Conservation (phyloP, 2,113 vertebrate species). For the Poicephalus gulielmi region DNA sequence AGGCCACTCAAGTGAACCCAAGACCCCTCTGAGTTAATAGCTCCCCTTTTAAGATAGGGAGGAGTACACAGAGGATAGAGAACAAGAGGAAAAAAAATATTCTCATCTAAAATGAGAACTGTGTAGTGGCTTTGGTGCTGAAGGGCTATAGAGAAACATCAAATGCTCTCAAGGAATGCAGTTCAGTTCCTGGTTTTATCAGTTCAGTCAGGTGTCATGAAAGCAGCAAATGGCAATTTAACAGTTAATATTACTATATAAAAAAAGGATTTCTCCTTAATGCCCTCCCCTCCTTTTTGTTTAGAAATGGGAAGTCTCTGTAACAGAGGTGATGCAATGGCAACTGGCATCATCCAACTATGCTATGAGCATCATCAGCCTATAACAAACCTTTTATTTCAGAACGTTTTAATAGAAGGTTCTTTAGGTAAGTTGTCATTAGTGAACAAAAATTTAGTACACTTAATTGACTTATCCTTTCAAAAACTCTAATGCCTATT, state of each 20-base stretch:
- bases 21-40: not conserved
- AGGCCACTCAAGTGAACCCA: not conserved
- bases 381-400: not conserved
- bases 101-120: not conserved
- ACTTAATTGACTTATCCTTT: not conserved
- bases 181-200: not conserved
- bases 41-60: not conserved
- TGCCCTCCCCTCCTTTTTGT: fast-evolving
- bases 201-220: not conserved
- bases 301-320: not conserved
- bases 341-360: not conserved
- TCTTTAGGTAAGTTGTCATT: not conserved
- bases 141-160: not conserved
- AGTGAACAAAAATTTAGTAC: not conserved
- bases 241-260: not conserved
- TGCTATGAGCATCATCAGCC: not conserved
- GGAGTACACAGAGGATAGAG: not conserved
- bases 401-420: not conserved
- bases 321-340: not conserved
- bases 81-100: not conserved
- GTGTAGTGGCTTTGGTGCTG: not conserved
- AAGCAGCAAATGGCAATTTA: not conserved
- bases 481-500: not conserved
- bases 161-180: not conserved
- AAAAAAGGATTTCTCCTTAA: not conserved